These are phyloP conservation scores for Phalacrocorax aristotelis DNA, from an alignment of 2,113 vertebrate species.

Conservation along the genomic window DNA sequence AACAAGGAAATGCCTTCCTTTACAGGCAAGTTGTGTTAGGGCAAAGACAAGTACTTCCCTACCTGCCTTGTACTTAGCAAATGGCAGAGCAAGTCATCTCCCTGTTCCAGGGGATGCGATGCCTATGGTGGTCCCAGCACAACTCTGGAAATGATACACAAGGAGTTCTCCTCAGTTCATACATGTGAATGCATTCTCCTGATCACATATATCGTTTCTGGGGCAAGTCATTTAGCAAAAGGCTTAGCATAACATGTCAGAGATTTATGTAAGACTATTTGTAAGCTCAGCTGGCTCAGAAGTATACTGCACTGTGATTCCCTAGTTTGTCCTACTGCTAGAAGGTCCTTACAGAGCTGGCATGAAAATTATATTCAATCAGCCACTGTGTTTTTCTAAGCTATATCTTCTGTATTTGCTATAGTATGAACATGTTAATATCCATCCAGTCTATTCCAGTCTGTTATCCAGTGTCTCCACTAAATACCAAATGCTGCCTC, in stretches of 20 bases:
- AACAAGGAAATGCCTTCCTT: not conserved
- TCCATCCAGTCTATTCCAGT: not conserved
- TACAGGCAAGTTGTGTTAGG: not conserved
- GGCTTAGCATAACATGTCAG: not conserved
- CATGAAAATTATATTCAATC: not conserved
- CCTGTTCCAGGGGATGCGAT: not conserved
- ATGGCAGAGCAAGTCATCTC: not conserved
- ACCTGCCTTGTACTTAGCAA: not conserved
- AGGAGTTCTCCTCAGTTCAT: not conserved
- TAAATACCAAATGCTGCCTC: not conserved
- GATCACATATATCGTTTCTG: accelerated
- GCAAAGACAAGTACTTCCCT: not conserved
- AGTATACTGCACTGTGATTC: not conserved
- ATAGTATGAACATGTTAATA: not conserved
- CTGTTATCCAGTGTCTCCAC: not conserved
- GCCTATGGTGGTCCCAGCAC: not conserved
- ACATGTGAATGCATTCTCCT: not conserved
- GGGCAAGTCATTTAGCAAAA: not conserved
- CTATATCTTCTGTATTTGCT: not conserved
- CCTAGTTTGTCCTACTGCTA: not conserved
- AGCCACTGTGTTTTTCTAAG: not conserved
- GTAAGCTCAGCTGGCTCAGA: not conserved
- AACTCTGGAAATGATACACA: not conserved
- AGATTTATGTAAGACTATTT: not conserved
- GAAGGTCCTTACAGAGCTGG: not conserved